Evolutionary conservation across 2,113 vertebrate species (phyloP).

Genomic region (Alaudala cheleensis): DNA sequence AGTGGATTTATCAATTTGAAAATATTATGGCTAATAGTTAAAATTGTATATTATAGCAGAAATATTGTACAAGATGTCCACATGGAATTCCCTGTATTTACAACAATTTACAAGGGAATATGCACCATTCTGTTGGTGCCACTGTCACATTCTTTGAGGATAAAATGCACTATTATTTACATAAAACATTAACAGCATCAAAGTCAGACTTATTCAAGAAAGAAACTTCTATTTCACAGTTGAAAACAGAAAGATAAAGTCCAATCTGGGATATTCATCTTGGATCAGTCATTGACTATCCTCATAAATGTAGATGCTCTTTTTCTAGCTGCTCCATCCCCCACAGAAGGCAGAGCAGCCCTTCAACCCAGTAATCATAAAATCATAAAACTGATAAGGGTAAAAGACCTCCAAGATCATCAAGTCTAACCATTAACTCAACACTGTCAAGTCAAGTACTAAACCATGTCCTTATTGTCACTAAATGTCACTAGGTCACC

Average conservation of each 20-base stretch:
- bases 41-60: neutral
- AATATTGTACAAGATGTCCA: neutral
- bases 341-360: neutral
- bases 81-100: neutral
- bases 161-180: neutral
- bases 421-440: neutral
- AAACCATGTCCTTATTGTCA: neutral
- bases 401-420: neutral
- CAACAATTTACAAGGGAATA: neutral
- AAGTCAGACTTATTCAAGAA: neutral
- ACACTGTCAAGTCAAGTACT: neutral
- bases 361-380: neutral
- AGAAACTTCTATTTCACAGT: neutral
- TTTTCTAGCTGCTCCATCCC: neutral
- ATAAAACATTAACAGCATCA: neutral
- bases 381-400: neutral
- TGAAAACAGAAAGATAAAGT: neutral
- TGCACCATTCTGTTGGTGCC: rapidly evolving
- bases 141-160: neutral
- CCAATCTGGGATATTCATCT: neutral
- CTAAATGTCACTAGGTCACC: neutral
- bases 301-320: neutral
- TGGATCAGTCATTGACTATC: neutral
- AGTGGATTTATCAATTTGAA: neutral
- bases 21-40: neutral